Base-by-base conservation (phyloP, 2,888 invertebrate species). In the Nyleta sp. region DNA sequence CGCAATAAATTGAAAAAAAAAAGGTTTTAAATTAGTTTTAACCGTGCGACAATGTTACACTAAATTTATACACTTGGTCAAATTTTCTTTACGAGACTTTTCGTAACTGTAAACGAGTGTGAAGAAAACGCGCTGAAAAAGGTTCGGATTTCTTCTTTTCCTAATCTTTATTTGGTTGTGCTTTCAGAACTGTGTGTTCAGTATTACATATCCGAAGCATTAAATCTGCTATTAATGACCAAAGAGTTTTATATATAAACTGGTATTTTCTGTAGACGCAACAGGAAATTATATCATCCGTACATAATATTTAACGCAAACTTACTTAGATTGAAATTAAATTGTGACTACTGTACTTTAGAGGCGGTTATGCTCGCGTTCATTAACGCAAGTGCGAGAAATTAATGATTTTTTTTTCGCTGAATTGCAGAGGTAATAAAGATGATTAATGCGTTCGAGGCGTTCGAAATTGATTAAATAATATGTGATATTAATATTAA, bases 211-310 rank as follows among this genome's bases (percentile, higher is more conserved):
- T 60, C 22, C 13, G 3, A 10, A n/a, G 7, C 11, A 46, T 46
- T 48, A 48, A 62, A 48, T 22, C 4, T n/a, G 48, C 38, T 18
- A 50, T 38, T 18, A 62, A 48, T 7, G 8, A 38, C 46, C 15
- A 35, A 52, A 40, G 38, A 24, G 35, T 15, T 18, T 31, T 20
- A 52, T 53, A 40, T 20, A 7, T 28, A 7, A 28, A 68, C 46
- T 28, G 18, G 48, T 55, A 20, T 52, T 15, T 68, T 46, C 44
- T 44, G 7, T 11, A n/a, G 7, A 57, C 38, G 68, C 48, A 68
- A 68, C 57, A 33, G 68, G 55, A 68, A 68, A 68, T 68, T 68
- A 57, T 68, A 68, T 68, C 57, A 68, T 15, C n/a, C 17, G 10
- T 18, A 48, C 38, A 67, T 68, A 57, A 68, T 57, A 42, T 65